These are phyloP conservation scores for Heterocephalus glaber DNA, from an alignment of 2,113 vertebrate species.

Conservation along the genomic window DNA sequence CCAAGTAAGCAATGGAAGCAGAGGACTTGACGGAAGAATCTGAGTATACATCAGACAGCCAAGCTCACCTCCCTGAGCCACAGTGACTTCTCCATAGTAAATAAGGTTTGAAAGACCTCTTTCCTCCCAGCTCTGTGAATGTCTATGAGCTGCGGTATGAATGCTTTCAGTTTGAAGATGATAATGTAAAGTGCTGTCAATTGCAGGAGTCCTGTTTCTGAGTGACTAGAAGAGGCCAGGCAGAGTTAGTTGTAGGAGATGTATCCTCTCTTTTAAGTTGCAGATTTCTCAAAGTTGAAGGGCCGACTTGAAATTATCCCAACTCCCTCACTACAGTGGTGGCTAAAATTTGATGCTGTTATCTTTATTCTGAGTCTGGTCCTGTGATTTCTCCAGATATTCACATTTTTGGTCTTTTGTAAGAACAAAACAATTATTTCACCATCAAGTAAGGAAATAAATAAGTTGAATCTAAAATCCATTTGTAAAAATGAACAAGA, in stretches of 20 bases:
- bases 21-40: not conserved
- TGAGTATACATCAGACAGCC: not conserved
- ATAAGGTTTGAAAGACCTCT: not conserved
- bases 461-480: slow-evolving; percentile 32
- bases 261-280: not conserved
- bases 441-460: slow-evolving; percentile 21
- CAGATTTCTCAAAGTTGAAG: slow-evolving; percentile 19
- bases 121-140: not conserved
- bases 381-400: not conserved
- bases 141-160: not conserved
- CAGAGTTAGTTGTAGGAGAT: not conserved
- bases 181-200: not conserved
- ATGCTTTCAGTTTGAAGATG: not conserved
- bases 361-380: not conserved
- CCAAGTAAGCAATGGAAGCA: not conserved
- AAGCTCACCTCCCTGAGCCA: not conserved
- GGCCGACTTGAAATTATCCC: not conserved
- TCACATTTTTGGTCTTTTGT: not conserved
- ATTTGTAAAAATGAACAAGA: slow-evolving; percentile 42
- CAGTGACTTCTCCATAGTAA: not conserved
- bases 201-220: slow-evolving; percentile 2
- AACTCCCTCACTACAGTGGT: not conserved
- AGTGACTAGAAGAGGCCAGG: not conserved
- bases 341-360: not conserved
- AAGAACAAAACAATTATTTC: not conserved